These are phyloP conservation scores for Sitophilus oryzae DNA, from an alignment of 1,140 invertebrate genomes.

Conservation along the genomic window DNA sequence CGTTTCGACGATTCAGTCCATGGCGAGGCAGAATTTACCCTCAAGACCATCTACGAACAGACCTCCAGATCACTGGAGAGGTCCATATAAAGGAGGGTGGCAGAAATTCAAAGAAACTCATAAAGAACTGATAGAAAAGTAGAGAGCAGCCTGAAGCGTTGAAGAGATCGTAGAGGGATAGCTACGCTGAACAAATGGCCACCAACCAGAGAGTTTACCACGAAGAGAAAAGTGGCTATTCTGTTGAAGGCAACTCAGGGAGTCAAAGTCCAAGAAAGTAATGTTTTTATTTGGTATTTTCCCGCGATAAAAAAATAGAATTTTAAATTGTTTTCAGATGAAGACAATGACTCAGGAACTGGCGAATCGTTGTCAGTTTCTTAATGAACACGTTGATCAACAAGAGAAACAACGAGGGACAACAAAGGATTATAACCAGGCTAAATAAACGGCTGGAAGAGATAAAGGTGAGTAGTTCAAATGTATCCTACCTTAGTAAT, in stretches of 20 bases:
- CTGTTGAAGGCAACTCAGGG: constrained; percentile 38
- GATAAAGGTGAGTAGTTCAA: constrained; percentile 19
- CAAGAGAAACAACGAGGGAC: constrained; percentile 25
- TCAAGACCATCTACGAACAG: constrained; percentile 55
- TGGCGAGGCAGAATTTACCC: constrained; percentile 60
- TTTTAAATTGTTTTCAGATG: constrained; percentile 15
- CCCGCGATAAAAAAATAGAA: too few relatives aligned
- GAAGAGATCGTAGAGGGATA: constrained; percentile 46
- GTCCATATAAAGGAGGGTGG: constrained; percentile 42
- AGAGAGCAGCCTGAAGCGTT: constrained; percentile 41
- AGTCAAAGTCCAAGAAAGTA: constrained; percentile 24
- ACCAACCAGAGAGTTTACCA: constrained; percentile 42
- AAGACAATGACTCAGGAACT: constrained; percentile 40
- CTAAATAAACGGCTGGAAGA: constrained; percentile 24
- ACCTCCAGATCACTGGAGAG: constrained; percentile 48
- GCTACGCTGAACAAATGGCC: constrained; percentile 26
- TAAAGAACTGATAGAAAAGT: constrained; percentile 42
- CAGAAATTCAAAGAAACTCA: constrained; percentile 50
- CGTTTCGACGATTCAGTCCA: constrained; percentile 60
- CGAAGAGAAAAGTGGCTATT: constrained; percentile 47
- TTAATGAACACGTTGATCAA: constrained; percentile 33
- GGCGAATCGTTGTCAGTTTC: constrained; percentile 30
- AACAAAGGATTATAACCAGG: constrained; percentile 1
- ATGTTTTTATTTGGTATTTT: too few relatives aligned
- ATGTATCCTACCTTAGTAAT: too few relatives aligned